phyloP scores from a whole-genome alignment of 2,113 vertebrate genomes.

The Cebidichthys violaceus region DNA sequence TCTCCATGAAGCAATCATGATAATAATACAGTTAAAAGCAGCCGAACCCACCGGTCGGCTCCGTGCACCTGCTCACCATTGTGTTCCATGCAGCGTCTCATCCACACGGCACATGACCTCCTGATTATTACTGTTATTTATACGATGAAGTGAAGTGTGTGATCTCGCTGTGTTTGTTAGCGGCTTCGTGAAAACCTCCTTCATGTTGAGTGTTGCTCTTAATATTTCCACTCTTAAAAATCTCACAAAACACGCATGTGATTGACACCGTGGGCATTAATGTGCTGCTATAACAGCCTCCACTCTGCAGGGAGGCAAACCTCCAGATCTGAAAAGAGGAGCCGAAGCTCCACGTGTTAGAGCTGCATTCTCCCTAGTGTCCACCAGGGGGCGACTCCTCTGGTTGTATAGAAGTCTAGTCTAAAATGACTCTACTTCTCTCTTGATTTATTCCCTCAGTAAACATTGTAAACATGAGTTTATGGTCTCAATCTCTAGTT shows the following conservation, averaged over 20 bases:
- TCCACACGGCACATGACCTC: constrained; percentile 40
- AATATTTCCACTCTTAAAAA: constrained; percentile 23
- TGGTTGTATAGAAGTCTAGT: background rate
- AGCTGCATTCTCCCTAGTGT: background rate
- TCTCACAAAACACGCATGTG: constrained; percentile 9
- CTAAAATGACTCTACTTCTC: too few species aligned
- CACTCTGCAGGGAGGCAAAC: background rate
- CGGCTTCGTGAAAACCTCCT: background rate
- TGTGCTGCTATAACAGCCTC: background rate
- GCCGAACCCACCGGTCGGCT: background rate
- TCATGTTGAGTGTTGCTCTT: constrained; percentile 35
- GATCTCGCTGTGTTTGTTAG: background rate
- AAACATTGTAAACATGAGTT: too few species aligned
- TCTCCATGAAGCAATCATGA: constrained; percentile 33
- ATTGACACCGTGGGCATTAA: background rate
- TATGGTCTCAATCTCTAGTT: too few species aligned
- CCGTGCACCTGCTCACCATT: constrained; percentile 2
- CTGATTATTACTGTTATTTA: constrained; percentile 56
- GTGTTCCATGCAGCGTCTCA: constrained; percentile 15
- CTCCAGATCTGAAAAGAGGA: background rate
- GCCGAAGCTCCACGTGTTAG: background rate
- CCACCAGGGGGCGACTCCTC: background rate
- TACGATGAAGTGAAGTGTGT: constrained; percentile 46
- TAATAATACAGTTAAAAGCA: constrained; percentile 40
- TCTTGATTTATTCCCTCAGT: too few species aligned